Percentiles rank a stretch among this genome's conserved stretches.
Evolutionary conservation across 2,888 invertebrate genomes (phyloP).

Genomic region (Pediacus dermestoides): DNA sequence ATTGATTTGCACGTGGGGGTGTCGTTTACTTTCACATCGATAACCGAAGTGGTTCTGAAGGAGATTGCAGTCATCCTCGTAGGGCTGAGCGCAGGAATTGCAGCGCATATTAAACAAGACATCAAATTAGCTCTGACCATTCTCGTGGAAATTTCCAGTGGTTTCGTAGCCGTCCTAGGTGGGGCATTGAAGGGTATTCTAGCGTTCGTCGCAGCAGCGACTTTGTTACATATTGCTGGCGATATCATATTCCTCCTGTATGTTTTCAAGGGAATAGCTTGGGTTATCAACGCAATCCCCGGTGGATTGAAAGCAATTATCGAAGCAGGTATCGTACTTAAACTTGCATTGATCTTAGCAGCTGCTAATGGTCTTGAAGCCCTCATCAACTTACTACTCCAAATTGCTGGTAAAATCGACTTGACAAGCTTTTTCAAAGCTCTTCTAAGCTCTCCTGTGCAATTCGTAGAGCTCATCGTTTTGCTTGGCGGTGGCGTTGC

Average conservation of each 20-base stretch:
- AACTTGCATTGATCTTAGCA: slow-evolving; percentile 20
- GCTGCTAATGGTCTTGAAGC: slow-evolving; percentile 21
- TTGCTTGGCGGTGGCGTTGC: slow-evolving; percentile 21
- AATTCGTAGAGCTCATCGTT: slow-evolving; percentile 15
- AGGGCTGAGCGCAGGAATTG: slow-evolving; percentile 13
- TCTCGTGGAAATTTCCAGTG: slow-evolving; percentile 12
- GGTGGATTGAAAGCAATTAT: slow-evolving; percentile 24
- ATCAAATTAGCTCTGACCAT: slow-evolving; percentile 13
- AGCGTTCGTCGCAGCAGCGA: slow-evolving; percentile 8
- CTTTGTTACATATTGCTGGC: slow-evolving; percentile 13
- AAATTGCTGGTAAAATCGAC: slow-evolving; percentile 17
- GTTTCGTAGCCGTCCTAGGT: slow-evolving; percentile 10
- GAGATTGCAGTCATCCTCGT: slow-evolving; percentile 14
- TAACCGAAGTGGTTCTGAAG: slow-evolving; percentile 10
- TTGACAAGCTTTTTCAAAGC: slow-evolving; percentile 14
- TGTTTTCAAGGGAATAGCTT: slow-evolving; percentile 21
- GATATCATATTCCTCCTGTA: slow-evolving; percentile 19
- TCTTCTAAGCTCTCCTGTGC: slow-evolving; percentile 17
- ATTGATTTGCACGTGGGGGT: slow-evolving; percentile 17
- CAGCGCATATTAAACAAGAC: slow-evolving; percentile 10
- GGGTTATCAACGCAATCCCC: slow-evolving; percentile 13
- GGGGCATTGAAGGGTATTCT: slow-evolving; percentile 22
- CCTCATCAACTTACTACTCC: slow-evolving; percentile 21
- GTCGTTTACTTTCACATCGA: slow-evolving; percentile 16
- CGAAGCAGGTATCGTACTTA: slow-evolving; percentile 18